Conservation (phyloP, 2,797 vertebrate genomes). For the Chaenodraco wilsoni region DNA sequence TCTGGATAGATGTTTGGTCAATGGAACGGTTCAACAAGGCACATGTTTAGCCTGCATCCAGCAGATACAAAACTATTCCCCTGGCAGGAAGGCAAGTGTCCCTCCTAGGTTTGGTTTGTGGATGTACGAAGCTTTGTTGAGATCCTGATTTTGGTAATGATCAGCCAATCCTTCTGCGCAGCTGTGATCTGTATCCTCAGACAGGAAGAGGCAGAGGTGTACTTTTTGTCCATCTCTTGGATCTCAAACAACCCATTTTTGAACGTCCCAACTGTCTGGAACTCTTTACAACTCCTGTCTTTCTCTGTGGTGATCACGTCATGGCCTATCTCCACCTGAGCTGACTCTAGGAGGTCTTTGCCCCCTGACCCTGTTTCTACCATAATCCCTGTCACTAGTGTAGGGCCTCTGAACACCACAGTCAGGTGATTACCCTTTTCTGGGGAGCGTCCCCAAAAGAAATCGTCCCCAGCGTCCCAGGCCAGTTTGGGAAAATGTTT, state of each 20-base stretch:
- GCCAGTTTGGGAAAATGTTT: conserved; percentile 79
- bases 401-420: conserved; percentile 75
- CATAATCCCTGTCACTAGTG: conserved; percentile 67
- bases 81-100: background rate
- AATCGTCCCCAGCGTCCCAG: conserved; percentile 77
- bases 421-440: conserved; percentile 77
- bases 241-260: conserved; percentile 78
- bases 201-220: conserved; percentile 68
- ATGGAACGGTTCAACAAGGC: conserved; percentile 22
- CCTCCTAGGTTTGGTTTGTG: background rate
- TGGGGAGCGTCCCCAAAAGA: conserved; percentile 87
- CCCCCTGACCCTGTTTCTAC: conserved; percentile 82
- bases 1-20: background rate
- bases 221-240: conserved; percentile 46
- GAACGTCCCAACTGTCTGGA: conserved; percentile 78
- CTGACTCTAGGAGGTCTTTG: conserved; percentile 73
- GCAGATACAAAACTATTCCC: background rate
- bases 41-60: background rate
- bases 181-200: conserved; percentile 85
- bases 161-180: conserved; percentile 82
- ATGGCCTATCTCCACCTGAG: conserved; percentile 84
- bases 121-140: conserved; percentile 17
- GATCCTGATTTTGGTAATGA: conserved; percentile 84
- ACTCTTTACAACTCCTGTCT: conserved; percentile 74
- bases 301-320: background rate